Base-by-base conservation (phyloP, 1,140 invertebrate genomes). In the Andrena cerasifolii region DNA sequence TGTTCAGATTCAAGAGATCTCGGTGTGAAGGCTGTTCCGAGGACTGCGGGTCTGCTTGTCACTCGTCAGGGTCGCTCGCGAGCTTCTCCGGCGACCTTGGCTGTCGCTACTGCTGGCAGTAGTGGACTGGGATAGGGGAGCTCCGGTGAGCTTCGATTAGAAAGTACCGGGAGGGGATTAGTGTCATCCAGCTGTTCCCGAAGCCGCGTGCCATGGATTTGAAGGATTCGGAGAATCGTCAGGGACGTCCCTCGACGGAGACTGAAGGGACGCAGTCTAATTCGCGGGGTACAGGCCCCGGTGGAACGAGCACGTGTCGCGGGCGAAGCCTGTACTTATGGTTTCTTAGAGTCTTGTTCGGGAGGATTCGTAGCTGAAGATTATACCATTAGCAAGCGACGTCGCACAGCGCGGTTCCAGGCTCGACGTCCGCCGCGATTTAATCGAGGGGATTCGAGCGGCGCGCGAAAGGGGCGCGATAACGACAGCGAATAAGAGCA, bases 1-100 rank as follows among this genome's bases (percentile, higher is more conserved):
- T 84, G 96, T 97, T 79, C 96, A 97, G 92, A 97, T 97, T 91
- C 96, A 97, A 91, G 96, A 97, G 90, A 97, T 97, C 93, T 97
- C 96, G 54, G 96, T 97, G 91, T 97, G 94, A 95, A 24, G 43
- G 18, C 12, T 8, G 18, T 8, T 33, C 16, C 1, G n/a, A n/a
- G n/a, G n/a, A n/a, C n/a, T n/a, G n/a, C 33, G n/a, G 4, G 16
- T 67, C 49, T 67, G 43, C n/a, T 16, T 21, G 47, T 54, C 33
- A 40, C 0, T 49, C 26, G 18, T 28, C 16, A 6, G 24, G 72
- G 61, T 49, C 51, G 3, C 16, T 10, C 36, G 33, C 8, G 18
- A 18, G 62, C 21, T 40, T 59, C 16, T 14, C 61, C 51, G 61
- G 26, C 21, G 18, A 31, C n/a, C 28, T 47, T n/a, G 54, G 45